phyloP scores from a whole-genome alignment of 2,113 vertebrate species.

The Erinaceus europaeus region DNA sequence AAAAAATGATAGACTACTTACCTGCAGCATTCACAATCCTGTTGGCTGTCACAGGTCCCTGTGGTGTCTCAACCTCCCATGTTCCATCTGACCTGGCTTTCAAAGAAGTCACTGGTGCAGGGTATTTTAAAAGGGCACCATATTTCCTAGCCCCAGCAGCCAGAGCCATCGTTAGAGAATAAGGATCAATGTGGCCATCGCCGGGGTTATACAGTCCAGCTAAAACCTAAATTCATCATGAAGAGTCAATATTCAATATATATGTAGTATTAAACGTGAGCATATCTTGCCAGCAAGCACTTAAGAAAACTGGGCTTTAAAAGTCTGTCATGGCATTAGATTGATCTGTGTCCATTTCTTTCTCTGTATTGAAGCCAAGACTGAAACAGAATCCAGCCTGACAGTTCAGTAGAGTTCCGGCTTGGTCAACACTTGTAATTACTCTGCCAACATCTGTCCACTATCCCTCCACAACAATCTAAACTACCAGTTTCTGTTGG shows the following conservation, averaged over 20 bases:
- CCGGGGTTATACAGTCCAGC: slow-evolving; percentile 95
- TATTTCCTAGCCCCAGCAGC: slow-evolving; percentile 96
- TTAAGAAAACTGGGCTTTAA: slow-evolving; percentile 11
- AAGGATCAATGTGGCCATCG: slow-evolving; percentile 98
- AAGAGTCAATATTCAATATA: slow-evolving; percentile 7
- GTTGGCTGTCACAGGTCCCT: slow-evolving; percentile 90
- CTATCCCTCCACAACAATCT: neutral
- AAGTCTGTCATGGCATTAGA: neutral
- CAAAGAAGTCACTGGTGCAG: slow-evolving; percentile 88
- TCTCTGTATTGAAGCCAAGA: neutral
- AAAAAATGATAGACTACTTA: slow-evolving; percentile 70
- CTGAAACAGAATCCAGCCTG: neutral
- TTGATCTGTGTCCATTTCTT: neutral
- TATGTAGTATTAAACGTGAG: neutral
- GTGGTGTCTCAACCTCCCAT: slow-evolving; percentile 94
- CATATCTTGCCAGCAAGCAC: neutral
- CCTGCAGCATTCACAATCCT: slow-evolving; percentile 94
- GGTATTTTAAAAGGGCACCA: slow-evolving; percentile 93
- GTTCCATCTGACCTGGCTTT: slow-evolving; percentile 85
- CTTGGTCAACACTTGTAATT: neutral
- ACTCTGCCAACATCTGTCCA: neutral
- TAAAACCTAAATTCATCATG: slow-evolving; percentile 85
- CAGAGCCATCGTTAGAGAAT: slow-evolving; percentile 97
- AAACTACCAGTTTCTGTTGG: neutral
- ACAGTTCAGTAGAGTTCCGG: neutral